Evolutionary conservation across 2,888 invertebrate genomes (phyloP).

Genomic region (Dasypolia templi): DNA sequence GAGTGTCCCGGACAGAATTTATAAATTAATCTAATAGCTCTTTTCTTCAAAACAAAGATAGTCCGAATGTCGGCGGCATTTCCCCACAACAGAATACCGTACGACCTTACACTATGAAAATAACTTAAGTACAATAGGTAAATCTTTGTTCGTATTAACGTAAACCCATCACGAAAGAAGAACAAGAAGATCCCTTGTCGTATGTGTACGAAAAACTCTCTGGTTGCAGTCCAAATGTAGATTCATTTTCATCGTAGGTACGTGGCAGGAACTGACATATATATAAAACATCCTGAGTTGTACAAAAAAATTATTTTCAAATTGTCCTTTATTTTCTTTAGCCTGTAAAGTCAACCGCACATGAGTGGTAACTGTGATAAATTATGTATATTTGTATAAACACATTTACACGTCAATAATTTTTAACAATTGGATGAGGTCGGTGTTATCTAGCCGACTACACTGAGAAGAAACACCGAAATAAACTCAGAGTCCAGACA

Average conservation of each 20-base stretch:
- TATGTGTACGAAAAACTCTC: neutral
- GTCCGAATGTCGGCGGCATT: too few species aligned
- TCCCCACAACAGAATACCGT: too few species aligned
- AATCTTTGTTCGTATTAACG: neutral
- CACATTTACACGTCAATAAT: neutral
- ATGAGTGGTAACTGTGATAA: neutral
- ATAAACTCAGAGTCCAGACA: neutral
- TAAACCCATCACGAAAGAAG: neutral
- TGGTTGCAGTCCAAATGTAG: conserved; percentile 37
- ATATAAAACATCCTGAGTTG: conserved; percentile 10
- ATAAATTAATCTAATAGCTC: too few species aligned
- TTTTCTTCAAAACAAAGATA: too few species aligned
- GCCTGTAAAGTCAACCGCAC: neutral
- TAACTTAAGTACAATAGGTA: too few species aligned
- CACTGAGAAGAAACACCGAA: neutral
- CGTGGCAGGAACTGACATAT: conserved; percentile 9
- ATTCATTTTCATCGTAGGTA: conserved; percentile 7
- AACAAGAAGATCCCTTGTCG: too few species aligned
- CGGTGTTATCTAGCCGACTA: neutral
- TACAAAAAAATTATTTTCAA: conserved; percentile 56
- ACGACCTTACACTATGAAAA: too few species aligned
- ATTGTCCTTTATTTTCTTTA: conserved; percentile 40
- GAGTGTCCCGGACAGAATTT: too few species aligned
- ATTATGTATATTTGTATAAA: too few species aligned
- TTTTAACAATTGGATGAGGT: neutral